Evolutionary conservation across 2,888 invertebrate species (phyloP), one percentile per base, ranked within the genome.

Genomic region (Dastarcus helophoroides): DNA sequence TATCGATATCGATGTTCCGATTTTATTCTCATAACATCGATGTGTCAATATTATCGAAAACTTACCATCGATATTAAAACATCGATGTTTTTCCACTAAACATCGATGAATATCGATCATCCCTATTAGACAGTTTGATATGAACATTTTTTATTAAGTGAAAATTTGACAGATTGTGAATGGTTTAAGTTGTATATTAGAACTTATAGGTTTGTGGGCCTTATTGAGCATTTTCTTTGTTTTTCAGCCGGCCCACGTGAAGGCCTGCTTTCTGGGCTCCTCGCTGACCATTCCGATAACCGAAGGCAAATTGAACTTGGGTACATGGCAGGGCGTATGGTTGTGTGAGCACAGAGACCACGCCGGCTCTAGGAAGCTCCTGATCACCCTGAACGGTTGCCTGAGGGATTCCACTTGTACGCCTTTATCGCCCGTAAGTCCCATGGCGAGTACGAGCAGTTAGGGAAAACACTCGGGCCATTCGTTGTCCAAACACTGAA

Each of bases 281-380:
- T 90, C 89, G 46, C 69, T 95, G 58, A 91, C 89, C 53, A 86
- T 95, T 61, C 94, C 94, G 44, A 90, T 95, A 60, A 89, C 91
- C 46, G 89, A 94, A 56, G 94, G 94, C 51, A 88, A 89, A 65
- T 69, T 94, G 54, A 89, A 90, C 59, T 69, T 94, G 54, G 94
- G 94, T 48, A 91, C 90, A 51, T 95, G 94, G 94, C 94, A 94
- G 68, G 94, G 95, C 41, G 83, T 95, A 45, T 95, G 94, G 94
- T 73, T 95, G 50, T 94, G 94, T 67, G 95, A 95, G 65, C 95
- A 95, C 68, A 78, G 95, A 58, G 89, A 94, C 70, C 85, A 85
- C 60, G 93, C 91, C 48, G 90, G 91, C 53, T 88, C 88, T 60
- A 77, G 90, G 52, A 90, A 90, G 73, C 63, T 76, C 49, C 56